Percentiles rank a stretch among this genome's conserved stretches.
Conservation (phyloP, 2,797 vertebrate genomes). For the Platalea minor region DNA sequence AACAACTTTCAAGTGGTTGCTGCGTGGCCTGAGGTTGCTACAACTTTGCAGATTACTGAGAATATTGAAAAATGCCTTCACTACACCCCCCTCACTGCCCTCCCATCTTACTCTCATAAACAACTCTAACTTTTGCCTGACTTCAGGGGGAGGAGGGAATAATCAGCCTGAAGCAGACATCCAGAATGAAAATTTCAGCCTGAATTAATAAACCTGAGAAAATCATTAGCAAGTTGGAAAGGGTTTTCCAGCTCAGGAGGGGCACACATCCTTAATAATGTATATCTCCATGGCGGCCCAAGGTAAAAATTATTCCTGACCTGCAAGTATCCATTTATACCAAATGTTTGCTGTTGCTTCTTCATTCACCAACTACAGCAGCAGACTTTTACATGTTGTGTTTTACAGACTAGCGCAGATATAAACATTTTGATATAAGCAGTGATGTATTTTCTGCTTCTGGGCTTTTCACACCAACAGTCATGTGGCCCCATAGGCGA, state of each 20-base stretch:
- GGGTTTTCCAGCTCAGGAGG: neutral
- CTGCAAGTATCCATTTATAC: neutral
- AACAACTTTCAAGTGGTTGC: neutral
- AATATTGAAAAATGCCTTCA: neutral
- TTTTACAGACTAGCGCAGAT: neutral
- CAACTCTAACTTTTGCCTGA: neutral
- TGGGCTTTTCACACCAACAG: neutral
- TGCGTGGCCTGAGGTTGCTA: neutral
- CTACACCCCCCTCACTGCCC: neutral
- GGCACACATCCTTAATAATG: neutral
- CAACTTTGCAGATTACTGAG: neutral
- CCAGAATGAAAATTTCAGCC: neutral
- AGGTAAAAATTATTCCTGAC: neutral
- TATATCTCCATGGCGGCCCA: neutral
- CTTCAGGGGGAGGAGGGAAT: neutral
- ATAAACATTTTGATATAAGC: neutral
- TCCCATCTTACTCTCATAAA: neutral
- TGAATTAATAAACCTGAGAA: neutral
- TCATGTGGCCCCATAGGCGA: neutral
- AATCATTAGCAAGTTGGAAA: neutral
- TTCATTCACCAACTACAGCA: neutral
- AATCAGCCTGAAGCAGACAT: neutral
- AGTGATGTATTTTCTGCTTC: neutral
- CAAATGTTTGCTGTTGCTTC: neutral
- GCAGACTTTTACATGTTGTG: neutral